Evolutionary conservation across 2,888 invertebrate genomes (phyloP), one percentile per base, ranked within the genome.

Genomic region (Cepaea hortensis): DNA sequence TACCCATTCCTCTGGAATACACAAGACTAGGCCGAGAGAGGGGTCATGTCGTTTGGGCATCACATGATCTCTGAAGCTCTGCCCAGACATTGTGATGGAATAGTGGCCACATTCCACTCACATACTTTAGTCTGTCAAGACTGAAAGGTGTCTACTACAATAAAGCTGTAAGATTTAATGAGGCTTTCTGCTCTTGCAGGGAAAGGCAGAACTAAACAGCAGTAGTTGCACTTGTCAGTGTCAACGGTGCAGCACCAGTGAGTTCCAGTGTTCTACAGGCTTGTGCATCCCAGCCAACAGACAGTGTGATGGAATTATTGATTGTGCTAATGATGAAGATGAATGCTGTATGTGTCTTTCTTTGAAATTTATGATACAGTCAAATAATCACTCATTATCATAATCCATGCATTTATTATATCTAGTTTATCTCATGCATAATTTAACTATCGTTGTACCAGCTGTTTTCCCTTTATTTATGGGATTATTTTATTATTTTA

Each of bases 221-320:
- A 87, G 88, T 11, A 91, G 91, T 4, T 92, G 92, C 84, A 85
- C 88, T n/a, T 92, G 91, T 88, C 85, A 90, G 0, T 92, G 92
- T 88, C 85, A 88, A n/a, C 88, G 89, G 4, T 93, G 93, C 84
- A 85, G 81, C 4, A 61, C 84, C 0, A 89, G 90, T 55, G 90
- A 92, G 83, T 92, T 91, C 90, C 90, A 91, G 61, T 95, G 95
- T 88, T 90, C 90, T 61, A 93, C 93, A 85, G 93, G 93, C 5
- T 91, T 92, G 72, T 95, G 94, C 89, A 93, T 94, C 68, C 91
- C 93, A n/a, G 85, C 84, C 48, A 72, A 86, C 6, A 90, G 91
- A 46, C 88, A 92, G 55, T 95, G 94, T 91, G 94, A 95, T 89
- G 92, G 94, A 6, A 88, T 92, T 73, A 91, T 91, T 7, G 93